Base-by-base conservation (phyloP, 1,140 invertebrate species). In the Lasioglossum baleicum region DNA sequence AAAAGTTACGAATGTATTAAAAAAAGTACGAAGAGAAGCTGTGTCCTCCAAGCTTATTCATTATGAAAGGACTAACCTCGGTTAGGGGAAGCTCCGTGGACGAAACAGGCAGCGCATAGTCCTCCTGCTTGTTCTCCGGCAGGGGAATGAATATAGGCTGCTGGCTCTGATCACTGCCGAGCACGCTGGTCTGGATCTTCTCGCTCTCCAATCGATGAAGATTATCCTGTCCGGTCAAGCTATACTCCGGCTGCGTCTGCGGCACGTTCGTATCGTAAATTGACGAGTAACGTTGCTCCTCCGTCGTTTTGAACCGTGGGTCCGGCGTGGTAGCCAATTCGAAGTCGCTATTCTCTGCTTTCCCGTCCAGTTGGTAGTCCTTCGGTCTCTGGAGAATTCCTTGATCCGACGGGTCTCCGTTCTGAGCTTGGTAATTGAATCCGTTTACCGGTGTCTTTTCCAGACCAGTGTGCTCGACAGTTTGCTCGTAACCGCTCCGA, bases 401-500 rank as follows among this genome's bases (percentile, higher is more conserved):
- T 8, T 86, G 84, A 1, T 82, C 63, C 5, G 53, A 35, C 2
- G 56, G 10, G 1, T 85, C 79, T 4, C 76, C 86, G 15, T 83
- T 75, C 8, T 83, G 86, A 13, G 82, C 72, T 67, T 90, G 90
- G 82, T 92, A 92, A 83, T 92, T 92, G 69, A 91, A 93, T 51
- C 89, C 91, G 66, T 92, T 92, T 2, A 90, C 85, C 4, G 91
- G 90, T 2, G 85, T 64, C 2, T 87, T 82, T 17, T 92, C 88
- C 0, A 91, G 69, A 7, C 81, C 86, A 7, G 61, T n/a, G 17
- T 84, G 86, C 11, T 83, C 85, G 6, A 85, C 42, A 35, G 61
- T 6, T 77, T 78, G 80, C 35, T 82, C 87, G 42, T 87, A 87
- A 2, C 69, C 71, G 1, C 76, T 58, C 8, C 56, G 79, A 20